These are phyloP conservation scores for Nycticorax nycticorax DNA, from an alignment of 2,113 vertebrate species.

Conservation along the genomic window DNA sequence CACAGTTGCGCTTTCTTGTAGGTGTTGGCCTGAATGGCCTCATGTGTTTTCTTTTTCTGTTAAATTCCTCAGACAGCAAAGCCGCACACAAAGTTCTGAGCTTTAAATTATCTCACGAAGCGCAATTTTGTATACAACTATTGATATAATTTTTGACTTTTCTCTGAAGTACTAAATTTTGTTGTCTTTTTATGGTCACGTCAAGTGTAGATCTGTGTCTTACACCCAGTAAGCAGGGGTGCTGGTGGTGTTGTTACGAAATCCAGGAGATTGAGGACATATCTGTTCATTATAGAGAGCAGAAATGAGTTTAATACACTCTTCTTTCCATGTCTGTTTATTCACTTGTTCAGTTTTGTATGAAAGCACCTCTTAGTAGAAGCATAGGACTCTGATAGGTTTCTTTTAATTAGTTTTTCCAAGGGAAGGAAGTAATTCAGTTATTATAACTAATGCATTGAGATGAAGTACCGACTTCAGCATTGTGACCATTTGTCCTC, in stretches of 20 bases:
- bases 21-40: not conserved
- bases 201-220: not conserved
- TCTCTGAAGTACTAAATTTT: not conserved
- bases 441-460: not conserved
- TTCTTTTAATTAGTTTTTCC: not conserved
- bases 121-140: not conserved
- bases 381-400: not conserved
- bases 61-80: not conserved
- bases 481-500: not conserved
- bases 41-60: not conserved
- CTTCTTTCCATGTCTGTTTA: not conserved
- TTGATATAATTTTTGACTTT: not conserved
- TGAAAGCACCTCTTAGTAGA: not conserved
- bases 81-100: not conserved
- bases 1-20: not conserved
- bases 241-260: fast-evolving
- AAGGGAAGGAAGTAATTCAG: not conserved
- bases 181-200: not conserved
- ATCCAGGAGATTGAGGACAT: not conserved
- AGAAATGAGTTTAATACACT: not conserved
- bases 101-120: not conserved
- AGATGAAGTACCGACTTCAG: not conserved
- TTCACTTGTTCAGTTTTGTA: not conserved
- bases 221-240: no score
- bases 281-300: not conserved